These are phyloP conservation scores for Papilio gigon DNA, from an alignment of 2,888 invertebrate genomes.

Conservation along the genomic window DNA sequence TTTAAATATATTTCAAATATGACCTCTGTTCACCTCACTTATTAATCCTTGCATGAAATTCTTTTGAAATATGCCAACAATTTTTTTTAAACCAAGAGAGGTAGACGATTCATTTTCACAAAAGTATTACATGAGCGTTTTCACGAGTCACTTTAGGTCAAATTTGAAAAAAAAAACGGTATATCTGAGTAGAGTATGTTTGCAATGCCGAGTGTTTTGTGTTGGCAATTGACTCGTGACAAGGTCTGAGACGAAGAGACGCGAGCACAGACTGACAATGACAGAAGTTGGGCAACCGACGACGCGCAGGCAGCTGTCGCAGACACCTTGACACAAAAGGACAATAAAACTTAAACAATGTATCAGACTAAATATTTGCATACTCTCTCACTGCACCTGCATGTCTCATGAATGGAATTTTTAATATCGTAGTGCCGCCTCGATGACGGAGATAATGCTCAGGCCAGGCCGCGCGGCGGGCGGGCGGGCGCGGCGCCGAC, in stretches of 20 bases:
- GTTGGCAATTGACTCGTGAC: background rate
- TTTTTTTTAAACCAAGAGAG: no score
- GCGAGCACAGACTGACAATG: constrained; percentile 3
- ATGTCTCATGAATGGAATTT: background rate
- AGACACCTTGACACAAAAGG: background rate
- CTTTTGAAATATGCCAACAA: no score
- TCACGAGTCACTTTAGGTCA: no score
- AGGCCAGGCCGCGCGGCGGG: background rate
- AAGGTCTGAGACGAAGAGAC: background rate
- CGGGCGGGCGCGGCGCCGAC: background rate
- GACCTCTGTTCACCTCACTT: no score
- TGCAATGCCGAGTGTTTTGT: background rate
- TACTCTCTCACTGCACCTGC: no score
- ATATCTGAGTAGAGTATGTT: no score
- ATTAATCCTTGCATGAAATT: no score
- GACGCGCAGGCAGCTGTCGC: background rate
- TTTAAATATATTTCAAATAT: no score
- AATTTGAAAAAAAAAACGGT: no score
- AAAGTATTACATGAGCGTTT: no score
- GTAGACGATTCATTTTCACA: no score
- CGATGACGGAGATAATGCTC: background rate
- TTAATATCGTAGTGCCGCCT: background rate
- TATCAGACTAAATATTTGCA: background rate
- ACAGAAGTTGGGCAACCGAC: background rate
- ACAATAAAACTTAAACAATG: background rate